phyloP scores from a whole-genome alignment of 2,113 vertebrate species.

The Dasyurus viverrinus region DNA sequence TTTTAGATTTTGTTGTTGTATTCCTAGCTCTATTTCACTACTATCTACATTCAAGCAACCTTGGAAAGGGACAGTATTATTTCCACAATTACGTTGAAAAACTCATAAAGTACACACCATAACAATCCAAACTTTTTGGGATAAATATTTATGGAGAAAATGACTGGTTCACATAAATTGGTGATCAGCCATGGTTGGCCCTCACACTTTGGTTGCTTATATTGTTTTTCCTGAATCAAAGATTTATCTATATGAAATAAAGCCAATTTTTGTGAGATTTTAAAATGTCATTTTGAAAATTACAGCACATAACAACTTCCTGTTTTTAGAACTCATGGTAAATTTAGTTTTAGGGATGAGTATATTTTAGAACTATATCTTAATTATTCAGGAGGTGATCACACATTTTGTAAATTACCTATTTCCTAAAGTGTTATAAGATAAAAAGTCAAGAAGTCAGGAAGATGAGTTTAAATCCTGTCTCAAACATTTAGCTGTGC shows the following conservation, averaged over 20 bases:
- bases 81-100: not conserved
- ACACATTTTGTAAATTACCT: slow-evolving; percentile 43
- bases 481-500: not conserved
- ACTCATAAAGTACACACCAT: not conserved
- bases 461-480: not conserved
- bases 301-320: not conserved
- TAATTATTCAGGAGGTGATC: slow-evolving; percentile 24
- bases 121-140: slow-evolving; percentile 33
- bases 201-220: slow-evolving; percentile 39
- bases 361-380: slow-evolving; percentile 23
- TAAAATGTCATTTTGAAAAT: slow-evolving; percentile 38
- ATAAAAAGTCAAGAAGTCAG: not conserved
- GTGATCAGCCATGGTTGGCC: slow-evolving; percentile 8
- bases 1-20: slow-evolving; percentile 38
- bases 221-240: slow-evolving; percentile 51
- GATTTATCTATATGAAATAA: slow-evolving; percentile 39
- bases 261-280: slow-evolving; percentile 43
- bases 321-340: slow-evolving; percentile 45
- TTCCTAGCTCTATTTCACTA: slow-evolving; percentile 48
- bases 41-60: slow-evolving; percentile 23
- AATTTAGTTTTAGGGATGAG: slow-evolving; percentile 42
- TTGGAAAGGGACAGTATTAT: not conserved
- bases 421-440: not conserved
- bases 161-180: slow-evolving; percentile 51
- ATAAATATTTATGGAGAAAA: slow-evolving; percentile 36